These are phyloP conservation scores for Zaprionus taronus DNA, from an alignment of 1,140 invertebrate species.

Conservation along the genomic window DNA sequence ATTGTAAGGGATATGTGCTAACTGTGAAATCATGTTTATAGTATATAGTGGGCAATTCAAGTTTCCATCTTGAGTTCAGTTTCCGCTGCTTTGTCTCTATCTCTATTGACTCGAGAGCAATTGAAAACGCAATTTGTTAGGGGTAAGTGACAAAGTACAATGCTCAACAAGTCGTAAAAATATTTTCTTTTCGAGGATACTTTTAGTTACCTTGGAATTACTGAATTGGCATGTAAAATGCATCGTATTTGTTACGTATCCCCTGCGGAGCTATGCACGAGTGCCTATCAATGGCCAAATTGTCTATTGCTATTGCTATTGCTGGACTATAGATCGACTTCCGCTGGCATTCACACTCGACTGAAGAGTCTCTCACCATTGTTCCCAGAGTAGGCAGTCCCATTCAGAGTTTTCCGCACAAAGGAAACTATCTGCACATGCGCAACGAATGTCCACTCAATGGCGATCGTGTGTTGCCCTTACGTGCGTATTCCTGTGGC, in stretches of 20 bases:
- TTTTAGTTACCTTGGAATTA: conserved; percentile 36
- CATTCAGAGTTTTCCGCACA: conserved; percentile 63
- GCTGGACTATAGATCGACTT: conserved; percentile 27
- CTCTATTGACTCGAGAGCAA: conserved; percentile 20
- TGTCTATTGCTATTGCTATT: conserved; percentile 36
- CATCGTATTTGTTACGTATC: conserved; percentile 51
- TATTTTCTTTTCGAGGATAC: conserved; percentile 39
- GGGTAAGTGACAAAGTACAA: conserved; percentile 45
- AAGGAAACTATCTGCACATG: conserved; percentile 61
- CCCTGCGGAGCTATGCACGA: conserved; percentile 76
- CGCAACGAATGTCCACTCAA: conserved; percentile 71
- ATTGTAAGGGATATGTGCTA: not conserved
- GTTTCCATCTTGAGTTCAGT: conserved; percentile 27
- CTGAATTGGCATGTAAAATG: conserved; percentile 78
- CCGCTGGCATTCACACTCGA: conserved; percentile 71
- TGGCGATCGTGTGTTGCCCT: conserved; percentile 25
- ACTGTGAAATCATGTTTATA: conserved; percentile 2
- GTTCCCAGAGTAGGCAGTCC: conserved; percentile 61
- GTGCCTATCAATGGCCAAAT: conserved; percentile 67
- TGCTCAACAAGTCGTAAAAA: conserved; percentile 40
- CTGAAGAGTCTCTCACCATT: conserved; percentile 61
- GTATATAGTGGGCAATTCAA: not conserved
- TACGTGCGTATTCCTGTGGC: not conserved
- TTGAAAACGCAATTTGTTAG: conserved; percentile 52
- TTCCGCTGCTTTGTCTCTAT: conserved; percentile 45